Percentiles rank a stretch among this genome's conserved stretches.
These are phyloP conservation scores for Fissipunctia ypsillon DNA, from an alignment of 2,888 invertebrate genomes.

Conservation along the genomic window DNA sequence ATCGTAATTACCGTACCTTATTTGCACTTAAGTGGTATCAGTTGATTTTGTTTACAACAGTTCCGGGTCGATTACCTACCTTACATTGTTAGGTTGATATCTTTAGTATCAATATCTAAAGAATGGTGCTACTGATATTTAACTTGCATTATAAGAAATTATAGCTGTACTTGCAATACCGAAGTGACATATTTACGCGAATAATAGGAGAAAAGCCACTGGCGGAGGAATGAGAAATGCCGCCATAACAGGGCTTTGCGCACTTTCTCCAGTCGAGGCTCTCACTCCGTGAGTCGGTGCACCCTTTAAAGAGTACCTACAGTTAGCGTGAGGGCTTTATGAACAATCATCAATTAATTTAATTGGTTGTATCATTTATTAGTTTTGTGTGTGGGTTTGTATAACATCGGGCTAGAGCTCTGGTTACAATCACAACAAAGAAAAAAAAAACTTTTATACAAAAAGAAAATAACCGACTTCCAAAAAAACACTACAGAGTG, in stretches of 20 bases:
- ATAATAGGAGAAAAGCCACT: constrained; percentile 83
- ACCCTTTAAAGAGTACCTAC: constrained; percentile 73
- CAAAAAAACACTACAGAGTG: no score
- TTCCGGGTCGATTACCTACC: constrained; percentile 51
- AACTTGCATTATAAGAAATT: constrained; percentile 65
- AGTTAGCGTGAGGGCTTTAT: constrained; percentile 65
- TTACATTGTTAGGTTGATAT: constrained; percentile 29
- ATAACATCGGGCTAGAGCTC: constrained; percentile 1
- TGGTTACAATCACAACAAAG: constrained; percentile 7
- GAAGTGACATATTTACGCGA: constrained; percentile 80
- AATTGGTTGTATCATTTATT: constrained; percentile 22
- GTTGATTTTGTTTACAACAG: constrained; percentile 44
- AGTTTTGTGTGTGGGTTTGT: constrained; percentile 15
- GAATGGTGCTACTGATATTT: constrained; percentile 56
- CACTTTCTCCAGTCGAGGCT: constrained; percentile 83
- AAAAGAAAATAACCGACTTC: no score
- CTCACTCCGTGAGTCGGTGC: constrained; percentile 71
- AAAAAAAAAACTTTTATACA: constrained; percentile 2
- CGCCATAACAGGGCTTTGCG: constrained; percentile 86
- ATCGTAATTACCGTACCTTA: constrained; percentile 34
- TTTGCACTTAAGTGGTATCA: constrained; percentile 34
- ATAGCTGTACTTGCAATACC: constrained; percentile 71
- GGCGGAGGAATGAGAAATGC: constrained; percentile 85
- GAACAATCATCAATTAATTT: constrained; percentile 57
- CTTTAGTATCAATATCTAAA: constrained; percentile 41